These are phyloP conservation scores for Dasyurus viverrinus DNA, from an alignment of 2,113 vertebrate species.

Conservation along the genomic window DNA sequence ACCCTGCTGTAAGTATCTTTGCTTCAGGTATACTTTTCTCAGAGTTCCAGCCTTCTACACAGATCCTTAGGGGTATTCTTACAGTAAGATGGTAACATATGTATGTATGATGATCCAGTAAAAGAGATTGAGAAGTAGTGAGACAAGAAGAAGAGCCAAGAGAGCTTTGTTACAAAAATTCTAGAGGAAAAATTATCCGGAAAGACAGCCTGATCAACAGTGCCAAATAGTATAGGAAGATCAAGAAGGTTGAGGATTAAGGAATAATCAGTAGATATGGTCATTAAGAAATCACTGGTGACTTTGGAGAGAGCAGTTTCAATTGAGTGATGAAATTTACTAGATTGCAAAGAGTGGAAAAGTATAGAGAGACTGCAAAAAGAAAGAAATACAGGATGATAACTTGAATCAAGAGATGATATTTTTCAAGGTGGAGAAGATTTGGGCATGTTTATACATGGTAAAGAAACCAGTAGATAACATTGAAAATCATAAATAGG, in stretches of 20 bases:
- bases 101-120: not conserved
- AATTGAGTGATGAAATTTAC: not conserved
- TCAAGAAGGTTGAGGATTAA: not conserved
- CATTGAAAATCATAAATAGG: not conserved
- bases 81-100: not conserved
- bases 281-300: not conserved
- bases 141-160: not conserved
- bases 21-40: too few species aligned
- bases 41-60: too few species aligned
- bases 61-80: not conserved
- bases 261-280: not conserved
- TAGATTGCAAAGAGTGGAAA: not conserved
- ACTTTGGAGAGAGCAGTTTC: not conserved
- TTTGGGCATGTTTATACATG: not conserved
- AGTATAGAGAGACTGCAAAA: not conserved
- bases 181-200: too few species aligned
- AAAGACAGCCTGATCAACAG: not conserved
- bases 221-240: not conserved
- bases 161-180: not conserved
- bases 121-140: not conserved
- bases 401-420: not conserved
- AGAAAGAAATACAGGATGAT: not conserved
- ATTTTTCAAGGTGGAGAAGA: not conserved
- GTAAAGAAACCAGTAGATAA: not conserved
- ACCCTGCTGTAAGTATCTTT: too few species aligned